Conservation (phyloP, 2,888 invertebrate species). For the Limnephilus lunatus region DNA sequence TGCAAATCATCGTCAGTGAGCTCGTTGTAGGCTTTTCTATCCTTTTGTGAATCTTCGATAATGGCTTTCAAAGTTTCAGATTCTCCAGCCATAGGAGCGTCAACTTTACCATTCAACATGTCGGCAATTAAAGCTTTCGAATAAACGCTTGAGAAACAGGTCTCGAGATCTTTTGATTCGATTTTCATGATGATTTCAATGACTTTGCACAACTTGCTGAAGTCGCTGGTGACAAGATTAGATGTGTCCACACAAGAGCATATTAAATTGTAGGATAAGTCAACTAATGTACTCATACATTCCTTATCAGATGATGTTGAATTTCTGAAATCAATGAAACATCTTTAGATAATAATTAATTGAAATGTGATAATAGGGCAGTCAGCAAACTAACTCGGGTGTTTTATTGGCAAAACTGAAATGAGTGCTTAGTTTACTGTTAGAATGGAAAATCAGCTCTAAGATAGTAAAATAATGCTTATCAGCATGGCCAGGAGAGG, state of each 20-base stretch:
- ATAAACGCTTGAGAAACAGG: constrained; percentile 68
- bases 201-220: constrained; percentile 51
- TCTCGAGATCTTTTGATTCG: constrained; percentile 67
- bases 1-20: constrained; percentile 67
- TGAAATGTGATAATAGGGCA: not conserved
- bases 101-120: constrained; percentile 69
- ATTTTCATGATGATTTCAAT: constrained; percentile 56
- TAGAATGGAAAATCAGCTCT: too few relatives aligned
- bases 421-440: too few relatives aligned
- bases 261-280: constrained; percentile 56
- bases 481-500: too few relatives aligned
- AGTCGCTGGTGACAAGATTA: constrained; percentile 44
- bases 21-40: constrained; percentile 66
- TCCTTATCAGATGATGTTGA: constrained; percentile 66
- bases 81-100: constrained; percentile 61
- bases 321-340: not conserved
- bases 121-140: constrained; percentile 69
- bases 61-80: constrained; percentile 60
- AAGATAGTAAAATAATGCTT: too few relatives aligned
- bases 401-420: too few relatives aligned
- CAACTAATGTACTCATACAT: constrained; percentile 67
- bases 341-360: not conserved
- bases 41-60: constrained; percentile 65
- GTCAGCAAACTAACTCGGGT: not conserved
- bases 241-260: constrained; percentile 41